Percentiles rank a stretch among this genome's conserved stretches.
Conservation (phyloP, 2,797 vertebrate species). For the Pseudochirops cupreus region DNA sequence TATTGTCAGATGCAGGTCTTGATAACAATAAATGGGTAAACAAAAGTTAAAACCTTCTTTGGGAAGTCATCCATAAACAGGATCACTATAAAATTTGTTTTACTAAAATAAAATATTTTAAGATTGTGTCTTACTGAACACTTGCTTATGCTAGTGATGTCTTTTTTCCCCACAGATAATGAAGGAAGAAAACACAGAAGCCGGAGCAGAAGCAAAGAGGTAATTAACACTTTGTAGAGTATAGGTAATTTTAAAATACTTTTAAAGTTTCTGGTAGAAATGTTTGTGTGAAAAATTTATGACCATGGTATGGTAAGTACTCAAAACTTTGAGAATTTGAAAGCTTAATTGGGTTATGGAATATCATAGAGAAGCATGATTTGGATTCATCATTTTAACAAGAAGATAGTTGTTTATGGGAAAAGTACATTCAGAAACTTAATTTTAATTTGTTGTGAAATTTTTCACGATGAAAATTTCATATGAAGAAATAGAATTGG, state of each 20-base stretch:
- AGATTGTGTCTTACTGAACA: neutral
- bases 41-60: neutral
- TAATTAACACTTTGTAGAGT: constrained; percentile 94
- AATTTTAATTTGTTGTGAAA: constrained; percentile 82
- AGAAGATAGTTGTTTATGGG: constrained; percentile 86
- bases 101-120: constrained; percentile 26
- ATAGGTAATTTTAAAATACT: constrained; percentile 87
- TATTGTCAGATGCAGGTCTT: neutral
- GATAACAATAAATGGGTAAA: neutral
- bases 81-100: constrained; percentile 1
- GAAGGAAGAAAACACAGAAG: constrained; percentile 94
- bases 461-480: constrained; percentile 83
- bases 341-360: constrained; percentile 85
- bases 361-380: constrained; percentile 87
- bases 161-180: constrained; percentile 87
- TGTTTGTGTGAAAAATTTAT: constrained; percentile 81
- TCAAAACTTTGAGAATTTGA: constrained; percentile 80
- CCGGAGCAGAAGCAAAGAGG: constrained; percentile 99
- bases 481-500: constrained; percentile 85
- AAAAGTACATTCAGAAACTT: constrained; percentile 84
- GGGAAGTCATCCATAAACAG: neutral
- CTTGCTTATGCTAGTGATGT: constrained; percentile 28
- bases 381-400: constrained; percentile 86
- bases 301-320: constrained; percentile 94
- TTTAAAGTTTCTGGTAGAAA: constrained; percentile 86